phyloP scores from a whole-genome alignment of 2,797 vertebrate genomes.

The Spondyliosoma cantharus region DNA sequence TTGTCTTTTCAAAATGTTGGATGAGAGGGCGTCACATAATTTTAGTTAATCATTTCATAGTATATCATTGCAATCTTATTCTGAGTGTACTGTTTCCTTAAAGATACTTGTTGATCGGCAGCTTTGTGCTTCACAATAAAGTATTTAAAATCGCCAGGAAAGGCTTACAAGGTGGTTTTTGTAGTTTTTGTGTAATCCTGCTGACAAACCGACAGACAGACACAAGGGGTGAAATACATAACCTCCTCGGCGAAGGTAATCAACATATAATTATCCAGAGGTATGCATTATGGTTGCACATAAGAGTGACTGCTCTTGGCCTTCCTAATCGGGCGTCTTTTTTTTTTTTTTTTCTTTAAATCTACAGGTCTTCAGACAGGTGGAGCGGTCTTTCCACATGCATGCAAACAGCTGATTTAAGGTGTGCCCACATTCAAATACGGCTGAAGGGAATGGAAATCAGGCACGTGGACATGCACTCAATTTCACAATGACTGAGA shows the following conservation, averaged over 20 bases:
- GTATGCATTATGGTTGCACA: neutral
- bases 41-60: too few relatives aligned
- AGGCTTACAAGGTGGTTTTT: too few relatives aligned
- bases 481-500: constrained; percentile 12
- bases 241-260: too few relatives aligned
- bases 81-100: neutral
- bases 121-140: neutral
- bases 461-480: constrained; percentile 5
- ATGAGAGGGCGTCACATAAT: too few relatives aligned
- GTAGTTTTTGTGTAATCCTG: too few relatives aligned
- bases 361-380: neutral
- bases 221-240: neutral
- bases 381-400: neutral
- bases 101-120: neutral
- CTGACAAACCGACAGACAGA: neutral
- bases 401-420: constrained; percentile 18
- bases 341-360: neutral
- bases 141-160: too few relatives aligned
- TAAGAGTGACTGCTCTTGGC: neutral
- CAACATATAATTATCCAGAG: constrained; percentile 17
- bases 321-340: neutral
- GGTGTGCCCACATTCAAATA: neutral
- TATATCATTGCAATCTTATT: too few relatives aligned
- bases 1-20: too few relatives aligned
- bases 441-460: neutral